Evolutionary conservation across 2,888 invertebrate species (phyloP).

Genomic region (Melipona beecheii): DNA sequence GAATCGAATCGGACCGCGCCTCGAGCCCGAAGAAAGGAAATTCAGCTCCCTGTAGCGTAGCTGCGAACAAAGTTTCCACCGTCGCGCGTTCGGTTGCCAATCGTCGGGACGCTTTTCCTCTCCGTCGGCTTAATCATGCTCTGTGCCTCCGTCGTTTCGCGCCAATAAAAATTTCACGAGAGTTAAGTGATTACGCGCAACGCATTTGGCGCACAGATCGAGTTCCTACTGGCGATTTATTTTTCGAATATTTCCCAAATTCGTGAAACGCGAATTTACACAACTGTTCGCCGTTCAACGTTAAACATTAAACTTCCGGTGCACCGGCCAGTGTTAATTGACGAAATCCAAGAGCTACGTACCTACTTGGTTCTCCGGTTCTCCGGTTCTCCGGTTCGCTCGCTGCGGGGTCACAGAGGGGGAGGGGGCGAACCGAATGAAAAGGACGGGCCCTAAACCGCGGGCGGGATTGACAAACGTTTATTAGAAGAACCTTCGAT

Average conservation of each 20-base stretch:
- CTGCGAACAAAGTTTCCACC: background rate
- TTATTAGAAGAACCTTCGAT: background rate
- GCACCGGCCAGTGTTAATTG: background rate
- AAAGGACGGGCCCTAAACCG: background rate
- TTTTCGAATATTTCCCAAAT: too few relatives aligned
- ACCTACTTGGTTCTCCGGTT: background rate
- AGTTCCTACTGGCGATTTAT: too few relatives aligned
- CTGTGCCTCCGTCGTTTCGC: background rate
- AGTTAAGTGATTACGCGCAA: too few relatives aligned
- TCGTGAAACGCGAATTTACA: too few relatives aligned
- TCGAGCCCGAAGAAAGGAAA: background rate
- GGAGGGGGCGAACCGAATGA: background rate
- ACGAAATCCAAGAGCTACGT: background rate
- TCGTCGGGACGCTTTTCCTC: background rate
- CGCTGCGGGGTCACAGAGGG: background rate
- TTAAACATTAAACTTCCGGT: too few relatives aligned
- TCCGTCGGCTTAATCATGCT: background rate
- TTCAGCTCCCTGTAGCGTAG: background rate
- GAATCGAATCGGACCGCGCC: background rate
- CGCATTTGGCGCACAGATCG: too few relatives aligned
- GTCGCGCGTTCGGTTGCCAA: background rate
- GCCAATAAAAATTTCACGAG: background rate
- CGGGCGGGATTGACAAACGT: background rate
- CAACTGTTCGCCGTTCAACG: too few relatives aligned
- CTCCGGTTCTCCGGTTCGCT: too few relatives aligned